Conservation (phyloP, 2,888 invertebrate genomes). For the Cynaeus angustus region DNA sequence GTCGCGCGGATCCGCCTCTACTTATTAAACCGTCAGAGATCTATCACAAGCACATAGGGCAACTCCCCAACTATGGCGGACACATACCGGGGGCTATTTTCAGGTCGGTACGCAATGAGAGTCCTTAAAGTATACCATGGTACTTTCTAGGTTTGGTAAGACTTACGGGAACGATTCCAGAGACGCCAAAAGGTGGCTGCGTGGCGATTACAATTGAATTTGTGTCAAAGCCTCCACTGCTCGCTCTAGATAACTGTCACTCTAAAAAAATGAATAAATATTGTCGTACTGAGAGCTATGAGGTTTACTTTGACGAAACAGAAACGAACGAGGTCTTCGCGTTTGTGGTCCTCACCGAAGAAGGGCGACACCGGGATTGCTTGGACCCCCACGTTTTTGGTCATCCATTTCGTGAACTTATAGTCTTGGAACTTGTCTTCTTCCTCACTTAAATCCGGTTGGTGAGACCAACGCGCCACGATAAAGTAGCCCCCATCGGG, state of each 20-base stretch:
- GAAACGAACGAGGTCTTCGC: slow-evolving; percentile 90
- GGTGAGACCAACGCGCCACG: slow-evolving; percentile 90
- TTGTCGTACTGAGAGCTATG: too few species aligned
- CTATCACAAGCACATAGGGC: slow-evolving; percentile 83
- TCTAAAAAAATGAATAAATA: slow-evolving; percentile 78
- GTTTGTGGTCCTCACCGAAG: slow-evolving; percentile 86
- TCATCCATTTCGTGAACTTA: slow-evolving; percentile 96
- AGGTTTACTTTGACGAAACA: slow-evolving; percentile 86
- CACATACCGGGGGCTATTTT: slow-evolving; percentile 85
- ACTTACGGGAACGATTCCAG: slow-evolving; percentile 84
- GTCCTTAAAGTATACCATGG: too few species aligned
- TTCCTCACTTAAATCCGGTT: slow-evolving; percentile 82
- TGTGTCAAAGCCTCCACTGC: slow-evolving; percentile 79
- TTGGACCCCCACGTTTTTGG: slow-evolving; percentile 92
- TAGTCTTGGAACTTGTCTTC: slow-evolving; percentile 87
- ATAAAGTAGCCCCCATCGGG: slow-evolving; percentile 99
- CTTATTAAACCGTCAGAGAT: slow-evolving; percentile 76
- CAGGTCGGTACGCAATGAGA: slow-evolving; percentile 75
- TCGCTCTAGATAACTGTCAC: slow-evolving; percentile 82
- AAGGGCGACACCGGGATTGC: slow-evolving; percentile 97
- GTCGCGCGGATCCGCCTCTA: slow-evolving; percentile 72
- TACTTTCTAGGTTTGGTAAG: slow-evolving; percentile 78
- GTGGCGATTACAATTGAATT: slow-evolving; percentile 75
- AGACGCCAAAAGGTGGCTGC: slow-evolving; percentile 83
- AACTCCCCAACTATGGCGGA: slow-evolving; percentile 85